phyloP scores from a whole-genome alignment of 2,888 invertebrate species.

The Eutolmus rufibarbis region DNA sequence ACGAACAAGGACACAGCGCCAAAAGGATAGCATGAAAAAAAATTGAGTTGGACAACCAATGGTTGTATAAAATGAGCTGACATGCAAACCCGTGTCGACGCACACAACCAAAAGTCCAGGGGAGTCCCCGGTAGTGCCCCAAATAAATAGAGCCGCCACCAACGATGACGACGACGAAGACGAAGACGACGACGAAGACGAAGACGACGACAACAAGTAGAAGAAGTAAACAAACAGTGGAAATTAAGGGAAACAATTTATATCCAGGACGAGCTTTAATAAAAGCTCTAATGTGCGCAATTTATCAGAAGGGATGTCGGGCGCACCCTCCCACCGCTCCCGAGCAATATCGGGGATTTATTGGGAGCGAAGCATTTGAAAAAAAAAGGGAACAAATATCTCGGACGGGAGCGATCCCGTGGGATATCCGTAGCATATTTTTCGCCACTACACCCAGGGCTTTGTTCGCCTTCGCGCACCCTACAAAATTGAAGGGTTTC shows the following conservation, averaged over 20 bases:
- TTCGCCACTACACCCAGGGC: background rate
- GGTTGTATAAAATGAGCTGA: constrained; percentile 15
- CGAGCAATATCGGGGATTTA: constrained; percentile 18
- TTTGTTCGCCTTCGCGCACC: background rate
- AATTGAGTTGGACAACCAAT: constrained; percentile 29
- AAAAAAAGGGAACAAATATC: background rate
- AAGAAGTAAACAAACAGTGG: constrained; percentile 32
- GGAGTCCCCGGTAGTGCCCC: background rate
- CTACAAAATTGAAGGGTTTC: background rate
- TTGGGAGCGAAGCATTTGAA: background rate
- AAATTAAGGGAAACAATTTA: constrained; percentile 42
- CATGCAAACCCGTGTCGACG: constrained; percentile 23
- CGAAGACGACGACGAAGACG: background rate
- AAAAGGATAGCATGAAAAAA: background rate
- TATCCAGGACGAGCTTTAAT: constrained; percentile 42
- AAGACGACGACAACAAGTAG: background rate
- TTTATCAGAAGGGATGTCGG: constrained; percentile 7
- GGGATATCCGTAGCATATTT: constrained; percentile 2
- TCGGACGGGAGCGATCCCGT: background rate
- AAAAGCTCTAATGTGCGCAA: constrained; percentile 40
- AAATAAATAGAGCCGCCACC: background rate
- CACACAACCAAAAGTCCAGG: background rate
- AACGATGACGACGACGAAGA: background rate
- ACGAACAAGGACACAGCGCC: background rate
- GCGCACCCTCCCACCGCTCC: background rate